These are phyloP conservation scores for Erpornis zantholeuca DNA, from an alignment of 2,113 vertebrate genomes.

Conservation along the genomic window DNA sequence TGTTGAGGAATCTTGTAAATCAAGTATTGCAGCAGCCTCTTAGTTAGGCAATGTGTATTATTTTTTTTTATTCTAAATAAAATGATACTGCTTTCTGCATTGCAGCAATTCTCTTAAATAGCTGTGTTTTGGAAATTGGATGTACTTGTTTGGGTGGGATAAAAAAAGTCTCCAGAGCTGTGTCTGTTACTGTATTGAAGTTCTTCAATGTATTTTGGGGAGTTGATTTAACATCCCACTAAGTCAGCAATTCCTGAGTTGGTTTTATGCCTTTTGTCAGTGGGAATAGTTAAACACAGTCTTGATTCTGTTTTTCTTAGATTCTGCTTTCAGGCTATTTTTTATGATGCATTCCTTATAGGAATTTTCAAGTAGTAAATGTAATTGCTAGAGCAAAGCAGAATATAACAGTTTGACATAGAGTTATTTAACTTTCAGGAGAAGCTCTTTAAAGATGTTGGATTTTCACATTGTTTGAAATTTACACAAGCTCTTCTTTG, in stretches of 20 bases:
- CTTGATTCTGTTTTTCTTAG: neutral
- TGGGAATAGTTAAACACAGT: neutral
- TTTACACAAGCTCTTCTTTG: slow-evolving; percentile 13
- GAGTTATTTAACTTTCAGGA: neutral
- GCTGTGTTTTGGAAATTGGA: neutral
- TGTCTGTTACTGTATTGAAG: neutral
- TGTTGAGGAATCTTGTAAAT: neutral
- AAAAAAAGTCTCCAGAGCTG: neutral
- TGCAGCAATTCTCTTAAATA: neutral
- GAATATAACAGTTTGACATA: neutral
- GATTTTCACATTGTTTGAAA: neutral
- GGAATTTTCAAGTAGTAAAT: neutral
- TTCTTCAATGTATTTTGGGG: neutral
- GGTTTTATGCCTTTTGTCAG: neutral
- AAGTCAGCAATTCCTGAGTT: neutral
- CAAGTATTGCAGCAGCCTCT: neutral
- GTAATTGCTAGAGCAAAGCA: neutral
- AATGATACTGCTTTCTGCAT: neutral
- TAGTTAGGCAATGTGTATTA: neutral
- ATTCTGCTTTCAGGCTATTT: neutral
- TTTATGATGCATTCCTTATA: neutral
- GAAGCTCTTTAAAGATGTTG: neutral
- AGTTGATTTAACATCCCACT: neutral
- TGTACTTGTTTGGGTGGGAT: neutral
- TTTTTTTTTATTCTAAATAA: neutral